Percentiles rank a stretch among this genome's conserved stretches.
Evolutionary conservation across 2,888 invertebrate species (phyloP).

Genomic region (Lasioglossum leucozonium): DNA sequence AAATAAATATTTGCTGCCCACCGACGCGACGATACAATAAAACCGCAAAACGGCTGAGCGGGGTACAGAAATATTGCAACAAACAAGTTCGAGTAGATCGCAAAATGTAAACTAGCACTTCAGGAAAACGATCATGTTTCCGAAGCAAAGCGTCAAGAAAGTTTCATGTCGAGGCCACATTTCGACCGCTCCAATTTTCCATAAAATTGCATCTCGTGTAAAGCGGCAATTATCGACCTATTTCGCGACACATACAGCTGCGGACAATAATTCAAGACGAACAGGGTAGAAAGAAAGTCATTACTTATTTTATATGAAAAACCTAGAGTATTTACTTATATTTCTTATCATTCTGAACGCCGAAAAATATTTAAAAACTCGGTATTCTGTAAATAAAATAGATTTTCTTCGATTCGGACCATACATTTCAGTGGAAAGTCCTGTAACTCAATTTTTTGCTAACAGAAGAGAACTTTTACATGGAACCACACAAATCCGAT

Average conservation of each 20-base stretch:
- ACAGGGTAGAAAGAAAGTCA: not conserved
- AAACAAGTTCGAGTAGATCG: not conserved
- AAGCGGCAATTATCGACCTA: constrained; percentile 1
- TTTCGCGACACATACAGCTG: not conserved
- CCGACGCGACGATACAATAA: too few relatives aligned
- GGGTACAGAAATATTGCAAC: not conserved
- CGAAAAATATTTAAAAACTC: not conserved
- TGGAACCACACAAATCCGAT: too few relatives aligned
- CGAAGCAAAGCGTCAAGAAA: constrained; percentile 10
- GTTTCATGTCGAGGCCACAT: not conserved
- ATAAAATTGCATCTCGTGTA: constrained; percentile 6
- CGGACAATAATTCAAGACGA: not conserved
- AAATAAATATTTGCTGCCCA: not conserved
- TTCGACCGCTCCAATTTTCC: not conserved
- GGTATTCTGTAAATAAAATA: too few relatives aligned
- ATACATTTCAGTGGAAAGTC: too few relatives aligned
- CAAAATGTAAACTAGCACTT: not conserved
- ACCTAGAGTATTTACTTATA: not conserved
- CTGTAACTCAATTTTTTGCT: too few relatives aligned
- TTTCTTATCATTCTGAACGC: not conserved
- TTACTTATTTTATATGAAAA: not conserved
- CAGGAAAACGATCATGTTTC: not conserved
- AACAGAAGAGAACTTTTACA: too few relatives aligned
- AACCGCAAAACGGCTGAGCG: not conserved
- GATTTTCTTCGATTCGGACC: too few relatives aligned